phyloP scores from a whole-genome alignment of 2,797 vertebrate species.

The Pseudochirops cupreus region DNA sequence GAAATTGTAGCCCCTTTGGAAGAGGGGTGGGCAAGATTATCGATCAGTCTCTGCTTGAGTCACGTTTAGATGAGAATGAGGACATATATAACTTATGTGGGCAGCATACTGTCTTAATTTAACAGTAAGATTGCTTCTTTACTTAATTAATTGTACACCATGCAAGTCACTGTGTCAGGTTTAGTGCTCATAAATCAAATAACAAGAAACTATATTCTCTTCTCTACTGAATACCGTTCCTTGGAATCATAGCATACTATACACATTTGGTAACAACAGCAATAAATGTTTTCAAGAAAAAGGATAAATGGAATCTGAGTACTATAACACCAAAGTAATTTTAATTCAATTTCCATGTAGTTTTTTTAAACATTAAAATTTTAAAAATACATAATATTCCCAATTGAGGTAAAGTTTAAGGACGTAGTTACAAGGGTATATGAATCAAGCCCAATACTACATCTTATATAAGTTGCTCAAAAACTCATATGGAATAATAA shows the following conservation, averaged over 20 bases:
- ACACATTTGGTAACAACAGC: not conserved
- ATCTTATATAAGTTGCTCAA: constrained; percentile 9
- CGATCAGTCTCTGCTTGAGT: not conserved
- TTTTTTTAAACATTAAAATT: not conserved
- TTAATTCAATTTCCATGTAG: not conserved
- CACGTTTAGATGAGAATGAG: not conserved
- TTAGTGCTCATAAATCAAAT: not conserved
- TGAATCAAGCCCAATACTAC: not conserved
- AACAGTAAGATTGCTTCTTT: not conserved
- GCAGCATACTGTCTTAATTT: not conserved
- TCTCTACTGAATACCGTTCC: not conserved
- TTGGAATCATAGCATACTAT: not conserved
- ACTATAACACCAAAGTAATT: not conserved
- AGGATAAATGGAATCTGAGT: not conserved
- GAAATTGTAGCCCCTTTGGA: not conserved
- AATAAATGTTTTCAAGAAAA: constrained; percentile 39
- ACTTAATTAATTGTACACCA: not conserved
- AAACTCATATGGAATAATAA: not conserved
- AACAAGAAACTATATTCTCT: not conserved
- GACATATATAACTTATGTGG: not conserved
- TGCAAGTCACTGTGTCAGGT: not conserved
- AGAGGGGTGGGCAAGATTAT: not conserved
- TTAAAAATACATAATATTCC: not conserved
- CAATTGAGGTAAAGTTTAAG: not conserved
- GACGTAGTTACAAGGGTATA: not conserved